A percentile compares a stretch with the other conserved stretches of the same genome.
Conservation (phyloP, 2,113 vertebrate genomes). For the Aphelocoma coerulescens region DNA sequence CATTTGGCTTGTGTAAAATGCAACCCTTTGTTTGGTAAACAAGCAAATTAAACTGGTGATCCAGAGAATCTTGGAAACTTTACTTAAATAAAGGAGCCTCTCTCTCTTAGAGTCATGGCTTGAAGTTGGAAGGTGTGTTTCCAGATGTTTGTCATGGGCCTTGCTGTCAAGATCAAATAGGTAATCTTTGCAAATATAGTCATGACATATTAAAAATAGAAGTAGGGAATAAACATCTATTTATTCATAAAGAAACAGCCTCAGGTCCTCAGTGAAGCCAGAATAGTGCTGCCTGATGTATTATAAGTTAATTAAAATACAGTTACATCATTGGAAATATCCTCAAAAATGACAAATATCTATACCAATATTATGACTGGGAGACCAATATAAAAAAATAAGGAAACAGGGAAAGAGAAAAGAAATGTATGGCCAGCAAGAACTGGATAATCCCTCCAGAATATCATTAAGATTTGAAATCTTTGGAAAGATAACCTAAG, state of each 20-base stretch:
- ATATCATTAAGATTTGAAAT: neutral
- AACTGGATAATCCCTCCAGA: neutral
- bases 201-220: neutral
- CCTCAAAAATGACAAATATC: neutral
- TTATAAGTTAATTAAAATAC: neutral
- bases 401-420: neutral
- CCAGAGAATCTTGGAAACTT: conserved; percentile 65
- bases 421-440: neutral
- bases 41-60: conserved; percentile 66
- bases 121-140: conserved; percentile 32
- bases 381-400: neutral
- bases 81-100: conserved; percentile 45
- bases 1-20: conserved; percentile 66
- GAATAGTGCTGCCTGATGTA: neutral
- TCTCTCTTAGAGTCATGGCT: neutral
- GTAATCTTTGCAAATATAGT: neutral
- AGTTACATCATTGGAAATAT: neutral
- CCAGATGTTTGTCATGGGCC: conserved; percentile 35
- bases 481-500: neutral
- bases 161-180: neutral
- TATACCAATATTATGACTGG: neutral
- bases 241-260: neutral
- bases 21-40: conserved; percentile 70
- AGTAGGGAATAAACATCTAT: neutral
- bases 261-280: neutral